Conservation (phyloP, 2,888 invertebrate genomes). For the Athrips mouffetella region DNA sequence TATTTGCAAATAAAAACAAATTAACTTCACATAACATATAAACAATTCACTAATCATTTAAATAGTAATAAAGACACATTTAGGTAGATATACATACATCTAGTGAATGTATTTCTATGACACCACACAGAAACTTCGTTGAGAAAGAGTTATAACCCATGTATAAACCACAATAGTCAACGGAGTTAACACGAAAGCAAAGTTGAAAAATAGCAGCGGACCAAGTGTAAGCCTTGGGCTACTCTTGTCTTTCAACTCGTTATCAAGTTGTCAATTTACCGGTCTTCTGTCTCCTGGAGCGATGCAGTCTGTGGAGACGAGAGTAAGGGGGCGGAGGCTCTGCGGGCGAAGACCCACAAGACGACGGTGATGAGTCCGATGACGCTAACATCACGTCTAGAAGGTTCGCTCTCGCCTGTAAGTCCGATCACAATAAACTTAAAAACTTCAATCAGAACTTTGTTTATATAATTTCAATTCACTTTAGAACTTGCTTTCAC, state of each 20-base stretch:
- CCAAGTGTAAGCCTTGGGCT: not conserved
- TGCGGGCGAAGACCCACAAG: constrained; percentile 80
- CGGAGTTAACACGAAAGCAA: not conserved
- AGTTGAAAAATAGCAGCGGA: not conserved
- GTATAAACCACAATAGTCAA: not conserved
- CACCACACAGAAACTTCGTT: not conserved
- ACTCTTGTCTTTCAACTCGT: constrained; percentile 6
- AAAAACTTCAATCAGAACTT: too few species aligned
- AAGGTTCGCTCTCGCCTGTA: constrained; percentile 85
- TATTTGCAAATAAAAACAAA: not conserved
- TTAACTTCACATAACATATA: not conserved
- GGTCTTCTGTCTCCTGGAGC: constrained; percentile 86
- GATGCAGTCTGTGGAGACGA: constrained; percentile 82
- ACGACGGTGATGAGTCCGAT: constrained; percentile 84
- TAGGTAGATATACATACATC: constrained; percentile 3
- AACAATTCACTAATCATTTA: not conserved
- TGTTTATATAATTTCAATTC: too few species aligned
- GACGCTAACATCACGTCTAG: constrained; percentile 88
- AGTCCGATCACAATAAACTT: not conserved
- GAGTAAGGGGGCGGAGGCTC: constrained; percentile 79
- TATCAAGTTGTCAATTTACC: constrained; percentile 63
- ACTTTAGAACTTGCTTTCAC: too few species aligned
- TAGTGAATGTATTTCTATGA: not conserved
- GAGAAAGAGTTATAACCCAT: too few species aligned
- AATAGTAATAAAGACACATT: constrained; percentile 4